These are phyloP conservation scores for Timandra comae DNA, from an alignment of 2,888 invertebrate genomes.

Conservation along the genomic window DNA sequence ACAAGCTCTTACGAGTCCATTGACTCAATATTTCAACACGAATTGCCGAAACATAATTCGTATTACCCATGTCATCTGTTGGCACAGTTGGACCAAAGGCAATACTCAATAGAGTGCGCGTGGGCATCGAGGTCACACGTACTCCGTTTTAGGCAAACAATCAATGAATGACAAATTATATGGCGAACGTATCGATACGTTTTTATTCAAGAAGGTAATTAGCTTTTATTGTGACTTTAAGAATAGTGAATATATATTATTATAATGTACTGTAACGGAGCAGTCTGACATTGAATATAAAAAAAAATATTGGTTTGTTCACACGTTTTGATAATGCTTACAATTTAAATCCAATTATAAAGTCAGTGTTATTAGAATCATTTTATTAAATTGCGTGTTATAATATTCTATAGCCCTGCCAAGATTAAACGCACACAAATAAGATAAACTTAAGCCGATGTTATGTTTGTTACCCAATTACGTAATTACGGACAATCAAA, in stretches of 20 bases:
- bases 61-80: constrained; percentile 23
- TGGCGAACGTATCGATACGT: background rate
- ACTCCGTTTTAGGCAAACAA: constrained; percentile 48
- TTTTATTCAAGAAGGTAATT: background rate
- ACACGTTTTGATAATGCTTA: too few relatives aligned
- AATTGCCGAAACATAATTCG: constrained; percentile 17
- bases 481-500: too few relatives aligned
- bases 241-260: background rate
- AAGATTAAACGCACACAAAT: too few relatives aligned
- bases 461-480: too few relatives aligned
- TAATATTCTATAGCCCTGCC: too few relatives aligned
- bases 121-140: constrained; percentile 50
- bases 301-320: too few relatives aligned
- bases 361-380: too few relatives aligned
- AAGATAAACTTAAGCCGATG: too few relatives aligned
- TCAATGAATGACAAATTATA: constrained; percentile 59
- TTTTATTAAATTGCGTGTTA: too few relatives aligned
- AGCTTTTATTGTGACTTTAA: background rate
- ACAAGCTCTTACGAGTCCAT: constrained; percentile 7
- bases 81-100: constrained; percentile 30
- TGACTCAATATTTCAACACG: constrained; percentile 16
- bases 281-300: too few relatives aligned
- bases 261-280: too few relatives aligned
- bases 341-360: too few relatives aligned
- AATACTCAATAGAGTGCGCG: constrained; percentile 35